Percentiles rank a stretch among this genome's conserved stretches.
Conservation (phyloP, 2,888 invertebrate genomes). For the Druceiella hillmani region DNA sequence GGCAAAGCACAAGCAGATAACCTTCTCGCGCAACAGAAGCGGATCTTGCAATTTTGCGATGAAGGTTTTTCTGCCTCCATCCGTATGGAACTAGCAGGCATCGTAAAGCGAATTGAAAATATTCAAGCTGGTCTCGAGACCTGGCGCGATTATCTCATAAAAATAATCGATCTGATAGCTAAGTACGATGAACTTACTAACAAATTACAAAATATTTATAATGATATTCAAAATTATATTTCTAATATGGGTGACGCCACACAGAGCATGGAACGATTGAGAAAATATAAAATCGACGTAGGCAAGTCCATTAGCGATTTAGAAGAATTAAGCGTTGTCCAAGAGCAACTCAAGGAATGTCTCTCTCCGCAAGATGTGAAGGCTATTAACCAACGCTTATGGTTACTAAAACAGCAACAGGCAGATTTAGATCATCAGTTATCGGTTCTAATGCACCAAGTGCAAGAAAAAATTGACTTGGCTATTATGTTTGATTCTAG, state of each 20-base stretch:
- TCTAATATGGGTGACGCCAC: conserved; percentile 54
- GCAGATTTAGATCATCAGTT: conserved; percentile 77
- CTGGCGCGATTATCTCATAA: conserved; percentile 69
- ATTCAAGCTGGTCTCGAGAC: conserved; percentile 75
- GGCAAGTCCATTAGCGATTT: conserved; percentile 56
- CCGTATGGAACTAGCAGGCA: conserved; percentile 75
- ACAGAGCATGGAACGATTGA: conserved; percentile 56
- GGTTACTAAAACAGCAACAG: conserved; percentile 75
- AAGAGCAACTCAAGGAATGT: conserved; percentile 80
- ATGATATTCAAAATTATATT: conserved; percentile 58
- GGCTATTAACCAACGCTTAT: conserved; percentile 68
- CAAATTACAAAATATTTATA: conserved; percentile 56
- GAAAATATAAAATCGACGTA: conserved; percentile 54
- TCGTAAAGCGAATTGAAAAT: conserved; percentile 71
- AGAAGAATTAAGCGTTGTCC: conserved; percentile 65
- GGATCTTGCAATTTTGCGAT: conserved; percentile 65
- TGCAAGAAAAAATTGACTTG: conserved; percentile 69
- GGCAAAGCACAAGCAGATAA: conserved; percentile 62
- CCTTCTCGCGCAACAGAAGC: conserved; percentile 59
- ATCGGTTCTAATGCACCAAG: conserved; percentile 61
- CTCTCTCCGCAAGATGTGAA: conserved; percentile 81
- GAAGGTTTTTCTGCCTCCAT: conserved; percentile 73
- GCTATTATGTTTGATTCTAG: conserved; percentile 66
- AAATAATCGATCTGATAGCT: conserved; percentile 58
- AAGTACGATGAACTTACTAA: conserved; percentile 59